phyloP scores from a whole-genome alignment of 1,140 invertebrate genomes.

The Onthophagus taurus region DNA sequence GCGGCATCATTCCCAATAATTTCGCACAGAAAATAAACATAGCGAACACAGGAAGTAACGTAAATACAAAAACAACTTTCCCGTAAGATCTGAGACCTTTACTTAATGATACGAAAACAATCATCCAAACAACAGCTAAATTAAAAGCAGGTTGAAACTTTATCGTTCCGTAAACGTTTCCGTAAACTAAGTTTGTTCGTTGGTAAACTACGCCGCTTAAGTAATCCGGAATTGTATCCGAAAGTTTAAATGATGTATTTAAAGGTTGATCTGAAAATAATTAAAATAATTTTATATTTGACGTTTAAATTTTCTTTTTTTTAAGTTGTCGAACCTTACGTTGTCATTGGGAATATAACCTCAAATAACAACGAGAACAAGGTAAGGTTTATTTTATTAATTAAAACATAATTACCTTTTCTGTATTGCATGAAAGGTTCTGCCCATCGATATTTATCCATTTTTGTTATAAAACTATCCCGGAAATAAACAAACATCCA shows the following conservation, averaged over 20 bases:
- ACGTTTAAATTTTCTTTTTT: neutral
- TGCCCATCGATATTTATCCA: slow-evolving; percentile 75
- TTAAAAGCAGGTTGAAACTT: slow-evolving; percentile 86
- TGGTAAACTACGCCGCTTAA: slow-evolving; percentile 74
- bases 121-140: slow-evolving; percentile 82
- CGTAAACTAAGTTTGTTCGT: slow-evolving; percentile 51
- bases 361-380: too few species aligned
- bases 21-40: slow-evolving; percentile 64
- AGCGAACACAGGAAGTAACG: slow-evolving; percentile 61
- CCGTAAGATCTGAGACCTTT: slow-evolving; percentile 81
- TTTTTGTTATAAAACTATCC: slow-evolving; percentile 77
- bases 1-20: slow-evolving; percentile 58
- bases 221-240: slow-evolving; percentile 72
- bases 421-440: slow-evolving; percentile 57
- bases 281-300: slow-evolving; percentile 1
- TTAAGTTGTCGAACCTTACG: too few species aligned
- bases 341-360: too few species aligned
- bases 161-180: slow-evolving; percentile 54
- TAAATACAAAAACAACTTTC: slow-evolving; percentile 69
- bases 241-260: slow-evolving; percentile 49
- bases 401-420: slow-evolving; percentile 54
- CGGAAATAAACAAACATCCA: slow-evolving; percentile 85
- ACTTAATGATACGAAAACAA: slow-evolving; percentile 78
- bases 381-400: too few species aligned
- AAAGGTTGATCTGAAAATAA: slow-evolving; percentile 26